These are phyloP conservation scores for Xyrichtys novacula DNA, from an alignment of 2,797 vertebrate species.

Conservation along the genomic window DNA sequence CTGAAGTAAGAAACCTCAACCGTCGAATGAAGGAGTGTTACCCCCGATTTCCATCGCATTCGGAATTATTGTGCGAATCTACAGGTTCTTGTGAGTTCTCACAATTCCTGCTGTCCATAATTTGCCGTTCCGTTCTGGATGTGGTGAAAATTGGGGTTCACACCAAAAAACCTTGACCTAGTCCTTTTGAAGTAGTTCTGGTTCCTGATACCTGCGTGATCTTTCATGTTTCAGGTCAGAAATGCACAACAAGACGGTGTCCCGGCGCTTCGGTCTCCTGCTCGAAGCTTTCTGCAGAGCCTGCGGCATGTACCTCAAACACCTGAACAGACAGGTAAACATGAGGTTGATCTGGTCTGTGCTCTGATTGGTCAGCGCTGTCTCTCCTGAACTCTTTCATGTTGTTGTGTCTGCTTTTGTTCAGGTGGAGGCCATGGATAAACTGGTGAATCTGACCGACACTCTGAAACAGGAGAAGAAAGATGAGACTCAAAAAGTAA, in stretches of 20 bases:
- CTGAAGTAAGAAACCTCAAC: slow-evolving; percentile 89
- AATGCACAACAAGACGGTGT: slow-evolving; percentile 99
- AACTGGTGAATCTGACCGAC: slow-evolving; percentile 98
- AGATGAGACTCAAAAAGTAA: slow-evolving; percentile 98
- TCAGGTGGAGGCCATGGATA: slow-evolving; percentile 98
- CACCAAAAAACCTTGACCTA: too few relatives aligned
- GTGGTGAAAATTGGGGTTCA: too few relatives aligned
- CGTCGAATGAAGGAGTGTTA: too few relatives aligned
- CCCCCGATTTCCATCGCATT: too few relatives aligned
- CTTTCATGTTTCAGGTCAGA: too few relatives aligned
- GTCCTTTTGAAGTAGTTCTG: too few relatives aligned
- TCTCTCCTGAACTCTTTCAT: too few relatives aligned
- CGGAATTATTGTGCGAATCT: too few relatives aligned
- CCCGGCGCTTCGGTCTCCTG: slow-evolving; percentile 96
- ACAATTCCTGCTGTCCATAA: too few relatives aligned
- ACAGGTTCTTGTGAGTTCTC: too few relatives aligned
- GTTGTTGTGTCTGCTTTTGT: slow-evolving; percentile 5
- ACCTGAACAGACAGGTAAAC: slow-evolving; percentile 83
- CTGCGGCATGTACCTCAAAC: slow-evolving; percentile 91
- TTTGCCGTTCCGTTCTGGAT: too few relatives aligned
- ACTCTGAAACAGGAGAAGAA: slow-evolving; percentile 99
- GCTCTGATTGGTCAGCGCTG: not conserved
- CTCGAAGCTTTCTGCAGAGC: slow-evolving; percentile 97
- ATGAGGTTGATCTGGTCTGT: not conserved
- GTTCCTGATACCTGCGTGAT: too few relatives aligned